phyloP scores from a whole-genome alignment of 92 coral and sea anemone species.

The Siderastrea siderea region DNA sequence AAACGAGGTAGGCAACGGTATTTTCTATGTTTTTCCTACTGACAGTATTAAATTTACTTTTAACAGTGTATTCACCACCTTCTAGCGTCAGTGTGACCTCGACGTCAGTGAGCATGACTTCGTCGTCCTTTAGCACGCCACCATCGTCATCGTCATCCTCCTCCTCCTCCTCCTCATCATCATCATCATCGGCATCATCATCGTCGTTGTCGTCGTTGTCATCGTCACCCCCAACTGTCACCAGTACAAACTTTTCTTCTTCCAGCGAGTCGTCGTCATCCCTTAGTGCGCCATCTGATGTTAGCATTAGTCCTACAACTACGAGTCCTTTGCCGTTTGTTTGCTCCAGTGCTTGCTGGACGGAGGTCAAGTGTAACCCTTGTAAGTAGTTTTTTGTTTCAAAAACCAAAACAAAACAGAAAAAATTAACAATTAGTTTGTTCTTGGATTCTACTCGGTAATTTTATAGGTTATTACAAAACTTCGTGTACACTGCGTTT shows the following conservation, averaged over 20 bases:
- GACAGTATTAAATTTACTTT: background rate
- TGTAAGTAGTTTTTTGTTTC: background rate
- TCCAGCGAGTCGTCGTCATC: background rate
- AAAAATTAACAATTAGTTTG: too few species aligned
- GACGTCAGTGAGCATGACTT: background rate
- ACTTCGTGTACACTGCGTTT: too few species aligned
- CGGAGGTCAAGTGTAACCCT: background rate
- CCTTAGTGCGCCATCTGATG: background rate
- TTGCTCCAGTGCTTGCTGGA: background rate
- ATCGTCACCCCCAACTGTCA: background rate
- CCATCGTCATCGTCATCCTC: too few species aligned
- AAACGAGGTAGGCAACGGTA: too few species aligned
- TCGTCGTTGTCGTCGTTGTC: too few species aligned
- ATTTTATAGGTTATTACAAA: too few species aligned
- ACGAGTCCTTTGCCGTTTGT: background rate
- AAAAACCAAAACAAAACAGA: too few species aligned
- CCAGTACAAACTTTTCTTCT: background rate
- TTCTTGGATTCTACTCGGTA: too few species aligned
- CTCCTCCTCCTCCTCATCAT: too few species aligned
- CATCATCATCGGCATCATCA: too few species aligned
- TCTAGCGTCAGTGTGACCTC: background rate
- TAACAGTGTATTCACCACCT: too few species aligned
- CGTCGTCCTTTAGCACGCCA: background rate
- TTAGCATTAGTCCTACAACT: background rate
- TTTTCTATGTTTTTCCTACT: background rate